phyloP scores from a whole-genome alignment of 2,113 vertebrate species.

The Neodontobutis hainanensis region DNA sequence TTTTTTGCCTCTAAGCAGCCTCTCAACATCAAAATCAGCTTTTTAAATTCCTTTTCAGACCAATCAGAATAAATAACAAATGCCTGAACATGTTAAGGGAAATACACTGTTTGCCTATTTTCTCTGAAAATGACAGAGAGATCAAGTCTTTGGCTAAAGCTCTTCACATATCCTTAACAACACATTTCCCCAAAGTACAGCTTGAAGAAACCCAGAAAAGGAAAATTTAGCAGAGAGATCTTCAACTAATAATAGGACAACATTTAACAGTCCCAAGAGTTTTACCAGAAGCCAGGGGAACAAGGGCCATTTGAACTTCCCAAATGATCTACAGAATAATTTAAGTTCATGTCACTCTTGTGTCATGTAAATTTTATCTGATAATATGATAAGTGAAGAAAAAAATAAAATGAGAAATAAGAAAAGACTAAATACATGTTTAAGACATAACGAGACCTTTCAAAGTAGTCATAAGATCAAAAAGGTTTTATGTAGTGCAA shows the following conservation, averaged over 20 bases:
- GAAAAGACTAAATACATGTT: too few relatives aligned
- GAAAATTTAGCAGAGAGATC: conserved; percentile 14
- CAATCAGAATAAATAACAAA: conserved; percentile 23
- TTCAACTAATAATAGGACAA: conserved; percentile 59
- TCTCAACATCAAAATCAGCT: conserved; percentile 35
- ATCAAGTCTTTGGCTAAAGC: conserved; percentile 24
- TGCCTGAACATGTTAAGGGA: conserved; percentile 12
- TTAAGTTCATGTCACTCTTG: neutral
- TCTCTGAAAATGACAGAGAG: conserved; percentile 31
- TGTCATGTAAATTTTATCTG: conserved; percentile 4
- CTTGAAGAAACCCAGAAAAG: conserved; percentile 38
- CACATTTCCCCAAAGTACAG: conserved; percentile 27
- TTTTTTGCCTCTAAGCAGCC: conserved; percentile 30
- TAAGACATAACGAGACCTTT: too few relatives aligned
- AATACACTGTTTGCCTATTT: conserved; percentile 29
- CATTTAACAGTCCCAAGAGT: conserved; percentile 50
- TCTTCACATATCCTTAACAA: conserved; percentile 29
- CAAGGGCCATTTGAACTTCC: conserved; percentile 36
- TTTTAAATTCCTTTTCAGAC: conserved; percentile 46
- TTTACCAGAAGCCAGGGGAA: conserved; percentile 17
- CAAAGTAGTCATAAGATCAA: too few relatives aligned
- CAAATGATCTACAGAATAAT: conserved; percentile 17
- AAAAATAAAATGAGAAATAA: too few relatives aligned
- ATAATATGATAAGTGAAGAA: neutral
- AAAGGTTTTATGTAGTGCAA: too few relatives aligned